These are phyloP conservation scores for Salticus scenicus DNA, from an alignment of 2,888 invertebrate species.

Conservation along the genomic window DNA sequence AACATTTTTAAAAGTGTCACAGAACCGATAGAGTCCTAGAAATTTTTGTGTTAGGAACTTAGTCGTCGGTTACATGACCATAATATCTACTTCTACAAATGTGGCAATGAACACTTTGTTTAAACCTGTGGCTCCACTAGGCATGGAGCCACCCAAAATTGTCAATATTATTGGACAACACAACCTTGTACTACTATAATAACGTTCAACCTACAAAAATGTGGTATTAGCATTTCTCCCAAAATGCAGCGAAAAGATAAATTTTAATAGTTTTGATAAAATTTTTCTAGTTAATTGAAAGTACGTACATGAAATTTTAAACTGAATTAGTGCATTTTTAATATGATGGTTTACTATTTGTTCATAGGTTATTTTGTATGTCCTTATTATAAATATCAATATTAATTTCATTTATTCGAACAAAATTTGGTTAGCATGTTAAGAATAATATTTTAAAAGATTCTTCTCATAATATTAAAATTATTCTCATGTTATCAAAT, in stretches of 20 bases:
- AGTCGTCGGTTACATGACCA: conserved; percentile 46
- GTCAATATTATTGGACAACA: conserved; percentile 29
- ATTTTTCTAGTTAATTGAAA: no score
- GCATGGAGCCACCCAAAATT: conserved; percentile 29
- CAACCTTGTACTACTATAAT: conserved; percentile 45
- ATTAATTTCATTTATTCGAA: no score
- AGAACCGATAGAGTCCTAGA: conserved; percentile 49
- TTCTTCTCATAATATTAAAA: no score
- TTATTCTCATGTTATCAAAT: no score
- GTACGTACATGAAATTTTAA: no score
- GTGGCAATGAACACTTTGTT: conserved; percentile 65
- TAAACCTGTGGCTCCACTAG: conserved; percentile 50
- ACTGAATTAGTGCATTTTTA: no score
- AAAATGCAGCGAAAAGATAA: not conserved
- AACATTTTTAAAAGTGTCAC: conserved; percentile 55
- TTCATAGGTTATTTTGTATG: no score
- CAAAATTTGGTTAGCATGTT: no score
- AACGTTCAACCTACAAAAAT: not conserved
- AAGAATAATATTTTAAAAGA: no score
- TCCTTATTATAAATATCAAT: no score
- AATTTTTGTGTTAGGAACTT: conserved; percentile 43
- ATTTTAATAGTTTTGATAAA: no score
- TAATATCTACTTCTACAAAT: conserved; percentile 45
- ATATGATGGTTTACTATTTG: no score
- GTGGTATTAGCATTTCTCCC: not conserved